Base-by-base conservation (phyloP, 2,888 invertebrate species). In the Drosophila helvetica region DNA sequence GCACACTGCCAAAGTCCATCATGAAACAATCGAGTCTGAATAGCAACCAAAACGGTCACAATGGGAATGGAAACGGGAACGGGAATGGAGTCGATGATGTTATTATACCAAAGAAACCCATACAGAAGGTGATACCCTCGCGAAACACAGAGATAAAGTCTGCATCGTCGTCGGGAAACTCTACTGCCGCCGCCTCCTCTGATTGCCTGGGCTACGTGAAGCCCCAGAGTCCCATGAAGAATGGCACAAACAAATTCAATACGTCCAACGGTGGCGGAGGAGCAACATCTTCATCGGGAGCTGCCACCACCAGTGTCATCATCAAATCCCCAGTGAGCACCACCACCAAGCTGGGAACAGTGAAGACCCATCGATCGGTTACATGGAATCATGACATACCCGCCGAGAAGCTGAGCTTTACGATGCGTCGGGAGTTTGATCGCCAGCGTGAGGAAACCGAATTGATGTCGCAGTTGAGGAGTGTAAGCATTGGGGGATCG, bases 371-470 rank as follows among this genome's bases (percentile, higher is more conserved):
- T 77, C 90, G 91, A 60, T 90, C 89, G 43, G 94, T 95, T 82
- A 94, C 94, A 80, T 96, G 96, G 96, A 96, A 94, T 83, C 95
- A 95, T 84, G 95, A 96, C 81, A 92, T 94, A 75, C 92, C 94
- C 46, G 92, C 94, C 0, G 96, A 96, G 78, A 96, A 96, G 90
- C 94, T 97, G 85, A 96, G 96, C 89, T 98, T 98, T 91, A 98
- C 98, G 0, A 97, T 98, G 96, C 94, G 97, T 88, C 93, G 98
- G 78, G 98, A 98, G 92, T 96, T 97, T 77, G 97, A 98, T 91
- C 96, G 96, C 86, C 97, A 97, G 88, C 95, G 96, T 90, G 98
- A 98, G 91, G 98, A 98, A 91, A 95, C 95, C 7, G 97, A 97
- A 90, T 93, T 98, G 81, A 94, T 98, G 89, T 95, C 96, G 75